Evolutionary conservation across 2,888 invertebrate species (phyloP).

Genomic region (Mantis religiosa): DNA sequence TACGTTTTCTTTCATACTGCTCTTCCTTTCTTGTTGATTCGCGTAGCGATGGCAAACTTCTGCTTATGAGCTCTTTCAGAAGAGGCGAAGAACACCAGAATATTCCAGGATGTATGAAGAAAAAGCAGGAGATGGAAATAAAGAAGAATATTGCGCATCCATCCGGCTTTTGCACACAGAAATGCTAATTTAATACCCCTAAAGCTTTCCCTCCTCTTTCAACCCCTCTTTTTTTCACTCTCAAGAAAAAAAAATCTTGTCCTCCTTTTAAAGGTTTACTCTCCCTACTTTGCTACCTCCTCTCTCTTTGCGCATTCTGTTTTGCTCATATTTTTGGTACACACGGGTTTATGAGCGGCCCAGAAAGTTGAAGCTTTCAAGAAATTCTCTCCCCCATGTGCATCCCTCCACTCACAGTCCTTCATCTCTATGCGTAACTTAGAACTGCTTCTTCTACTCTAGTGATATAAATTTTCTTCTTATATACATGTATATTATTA

Average conservation of each 20-base stretch:
- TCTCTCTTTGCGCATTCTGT: not conserved
- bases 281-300: not conserved
- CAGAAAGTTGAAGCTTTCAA: not conserved
- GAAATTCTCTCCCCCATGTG: not conserved
- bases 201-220: constrained; percentile 1
- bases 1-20: not conserved
- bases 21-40: constrained; percentile 10
- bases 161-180: constrained; percentile 22
- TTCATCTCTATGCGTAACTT: not conserved
- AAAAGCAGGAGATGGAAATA: not conserved
- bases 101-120: not conserved
- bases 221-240: not conserved
- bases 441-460: not conserved
- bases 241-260: constrained; percentile 18
- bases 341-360: constrained; percentile 4
- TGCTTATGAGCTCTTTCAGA: constrained; percentile 8
- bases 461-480: not conserved
- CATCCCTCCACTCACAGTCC: not conserved
- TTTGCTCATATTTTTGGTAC: not conserved
- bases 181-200: constrained; percentile 27
- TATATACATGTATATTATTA: not conserved
- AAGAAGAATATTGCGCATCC: constrained; percentile 16
- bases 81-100: not conserved
- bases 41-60: constrained; percentile 18
- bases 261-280: not conserved